Conservation (phyloP, 2,888 invertebrate genomes). For the Amaurobius ferox region DNA sequence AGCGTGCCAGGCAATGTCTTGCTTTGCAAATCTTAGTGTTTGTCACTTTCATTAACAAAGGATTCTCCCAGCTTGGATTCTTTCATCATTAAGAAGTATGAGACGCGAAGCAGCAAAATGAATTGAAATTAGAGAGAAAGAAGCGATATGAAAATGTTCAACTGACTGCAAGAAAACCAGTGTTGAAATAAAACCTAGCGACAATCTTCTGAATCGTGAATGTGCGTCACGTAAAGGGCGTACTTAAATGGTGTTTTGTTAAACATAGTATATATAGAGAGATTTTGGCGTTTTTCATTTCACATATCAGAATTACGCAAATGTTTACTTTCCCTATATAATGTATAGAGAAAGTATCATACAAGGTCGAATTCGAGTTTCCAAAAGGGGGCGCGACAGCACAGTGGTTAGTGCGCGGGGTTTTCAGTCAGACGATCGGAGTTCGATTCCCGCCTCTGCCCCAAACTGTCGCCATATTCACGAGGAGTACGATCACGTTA, state of each 20-base stretch:
- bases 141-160: neutral
- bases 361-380: no score
- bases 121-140: neutral
- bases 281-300: constrained; percentile 3
- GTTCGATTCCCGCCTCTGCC: no score
- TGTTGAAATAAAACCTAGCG: neutral
- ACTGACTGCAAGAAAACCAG: neutral
- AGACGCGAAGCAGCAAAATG: neutral
- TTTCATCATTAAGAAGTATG: constrained; percentile 5
- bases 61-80: neutral
- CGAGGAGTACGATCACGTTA: no score
- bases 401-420: no score
- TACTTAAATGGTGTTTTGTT: neutral
- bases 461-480: no score
- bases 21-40: constrained; percentile 2
- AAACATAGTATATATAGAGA: neutral
- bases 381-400: no score
- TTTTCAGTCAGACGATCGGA: no score
- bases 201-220: neutral
- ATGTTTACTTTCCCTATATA: no score
- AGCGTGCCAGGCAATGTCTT: neutral
- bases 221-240: neutral
- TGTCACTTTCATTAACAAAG: constrained; percentile 6
- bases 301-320: neutral
- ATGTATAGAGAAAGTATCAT: no score